Conservation (phyloP, 2,888 invertebrate genomes). For the Melanargia galathea region DNA sequence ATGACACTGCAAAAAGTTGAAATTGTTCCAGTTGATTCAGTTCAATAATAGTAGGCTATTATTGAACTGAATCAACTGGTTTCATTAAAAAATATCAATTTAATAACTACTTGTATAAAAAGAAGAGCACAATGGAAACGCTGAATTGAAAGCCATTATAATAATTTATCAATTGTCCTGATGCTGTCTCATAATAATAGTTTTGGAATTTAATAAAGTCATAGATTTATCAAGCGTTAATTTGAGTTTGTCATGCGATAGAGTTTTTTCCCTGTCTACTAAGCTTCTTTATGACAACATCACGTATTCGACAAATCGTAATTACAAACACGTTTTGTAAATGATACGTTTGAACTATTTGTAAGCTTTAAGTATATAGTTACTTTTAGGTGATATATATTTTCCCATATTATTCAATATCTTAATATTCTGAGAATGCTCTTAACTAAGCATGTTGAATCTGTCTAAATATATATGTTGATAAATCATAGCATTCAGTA, state of each 20-base stretch:
- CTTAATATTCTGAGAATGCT: not conserved
- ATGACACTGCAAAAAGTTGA: not conserved
- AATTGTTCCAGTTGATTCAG: not conserved
- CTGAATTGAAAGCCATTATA: constrained; percentile 15
- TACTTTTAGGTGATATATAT: no score
- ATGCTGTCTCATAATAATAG: constrained; percentile 23
- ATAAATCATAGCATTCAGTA: no score
- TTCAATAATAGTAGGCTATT: not conserved
- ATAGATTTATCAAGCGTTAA: constrained; percentile 31
- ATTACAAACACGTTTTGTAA: no score
- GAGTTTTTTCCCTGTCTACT: constrained; percentile 19
- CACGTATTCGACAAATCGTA: constrained; percentile 1
- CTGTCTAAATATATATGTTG: no score
- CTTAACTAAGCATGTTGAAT: no score
- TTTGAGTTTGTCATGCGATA: constrained; percentile 34
- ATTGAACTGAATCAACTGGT: not conserved
- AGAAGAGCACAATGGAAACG: not conserved
- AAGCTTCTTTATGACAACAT: not conserved
- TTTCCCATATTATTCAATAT: no score
- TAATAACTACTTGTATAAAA: not conserved
- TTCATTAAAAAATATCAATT: not conserved
- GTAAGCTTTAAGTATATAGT: no score
- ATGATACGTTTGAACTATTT: no score
- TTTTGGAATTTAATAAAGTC: constrained; percentile 31
- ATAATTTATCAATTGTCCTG: constrained; percentile 24